Base-by-base conservation (phyloP, 2,113 vertebrate genomes). In the Perca schrenkii region DNA sequence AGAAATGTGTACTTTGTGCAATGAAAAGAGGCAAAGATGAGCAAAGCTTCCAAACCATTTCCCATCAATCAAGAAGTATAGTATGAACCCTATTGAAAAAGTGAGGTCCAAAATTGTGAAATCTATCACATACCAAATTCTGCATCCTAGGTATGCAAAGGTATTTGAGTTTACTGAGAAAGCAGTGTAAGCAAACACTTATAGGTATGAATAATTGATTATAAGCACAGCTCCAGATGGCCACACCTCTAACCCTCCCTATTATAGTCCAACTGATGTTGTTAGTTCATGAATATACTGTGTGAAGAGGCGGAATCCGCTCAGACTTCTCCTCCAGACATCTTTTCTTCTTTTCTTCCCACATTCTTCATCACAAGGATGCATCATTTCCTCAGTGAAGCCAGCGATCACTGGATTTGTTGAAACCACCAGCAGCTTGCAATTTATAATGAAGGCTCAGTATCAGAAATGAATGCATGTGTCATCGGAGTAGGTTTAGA, bases 51-150 rank as follows among this genome's bases (percentile, higher is more conserved):
- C 86, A 85, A 90, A 94, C 85, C 85, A 87, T 90, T 76, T 89
- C 79, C 82, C 79, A 90, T 92, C 83, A 90, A 78, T 93, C 91
- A 94, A 92, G 89, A 93, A 93, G 95, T 94, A 93, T 84, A 91
- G 94, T 95, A 96, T 96, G 95, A 96, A 96, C 95, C 95, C 95
- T 96, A 96, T 96, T 96, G 95, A 96, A 96, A 93, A 91, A 86
- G 80, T 86, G 82, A 92, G 83, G 92, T 94, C 93, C 47, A 82
- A 83, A 85, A 85, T 63, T 8, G 21, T 80, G 22, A 81, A 88
- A 86, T 80, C 57, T 67, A 80, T 79, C 76, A 83, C 49, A 82
- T 70, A 67, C 49, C 64, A 79, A 72, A 73, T 52, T 68, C 66
- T 71, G 65, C 34, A 61, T 74, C 50, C 21, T 78, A 77, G 67